Evolutionary conservation across 2,888 invertebrate genomes (phyloP), one percentile per base, ranked within the genome.

Genomic region (Philonicus albiceps): DNA sequence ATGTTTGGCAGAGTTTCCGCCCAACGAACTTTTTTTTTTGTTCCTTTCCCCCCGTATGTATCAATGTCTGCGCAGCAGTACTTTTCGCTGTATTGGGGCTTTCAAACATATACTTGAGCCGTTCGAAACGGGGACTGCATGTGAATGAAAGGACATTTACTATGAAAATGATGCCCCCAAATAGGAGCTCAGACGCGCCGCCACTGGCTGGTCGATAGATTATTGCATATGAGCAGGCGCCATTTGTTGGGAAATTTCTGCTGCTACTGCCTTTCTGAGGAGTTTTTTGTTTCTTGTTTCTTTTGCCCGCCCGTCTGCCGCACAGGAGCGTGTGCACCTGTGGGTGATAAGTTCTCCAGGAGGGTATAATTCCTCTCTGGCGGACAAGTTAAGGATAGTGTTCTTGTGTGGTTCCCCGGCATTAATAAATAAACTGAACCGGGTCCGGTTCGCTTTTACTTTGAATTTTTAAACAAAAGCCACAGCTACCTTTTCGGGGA

Each of bases 1-100:
- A 91, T 89, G 90, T 90, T 90, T 90, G 91, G 90, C 90, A 90
- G 90, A 90, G 91, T 91, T 91, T 91, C 91, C 91, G 91, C 91
- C 91, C 91, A 86, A 86, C 72, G 80, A 86, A 86, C 43, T 80
- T 86, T 86, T 72, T 80, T 86, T 86, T 86, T 86, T 37, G 53
- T 40, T 55, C 30, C 64, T 43, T 16, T 37, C 37, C 81, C 34
- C 34, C 27, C 55, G 37, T 64, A 11, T 22, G 34, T 83, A 83
- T 64, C 34, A 83, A 64, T 83, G 73, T 40, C 73, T 84, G 84
- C 84, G 84, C 84, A 84, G 40, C 73, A n/a, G 6, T 43, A 1
- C 34, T 64, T 81, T 53, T 19, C 19, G 6, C 1, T 81, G 81
- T 81, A 34, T 81, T 53, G 0, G n/a, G 30, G 34, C 34, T 55